A percentile compares a stretch with the other conserved stretches of the same genome.
phyloP scores from a whole-genome alignment of 2,113 vertebrate species.

The Ia io region DNA sequence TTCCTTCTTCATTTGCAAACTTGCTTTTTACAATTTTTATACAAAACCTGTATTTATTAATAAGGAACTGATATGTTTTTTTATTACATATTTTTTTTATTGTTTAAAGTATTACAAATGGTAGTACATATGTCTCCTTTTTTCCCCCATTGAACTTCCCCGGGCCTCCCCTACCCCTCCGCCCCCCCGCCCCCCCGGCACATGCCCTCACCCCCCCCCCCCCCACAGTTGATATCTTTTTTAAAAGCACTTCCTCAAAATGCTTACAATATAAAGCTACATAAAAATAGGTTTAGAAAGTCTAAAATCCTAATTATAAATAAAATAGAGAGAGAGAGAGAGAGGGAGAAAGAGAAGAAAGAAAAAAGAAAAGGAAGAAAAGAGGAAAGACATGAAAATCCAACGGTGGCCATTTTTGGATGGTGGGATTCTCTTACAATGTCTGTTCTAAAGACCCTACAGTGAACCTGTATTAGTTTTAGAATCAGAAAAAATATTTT shows the following conservation, averaged over 20 bases:
- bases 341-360: background rate
- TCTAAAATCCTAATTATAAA: background rate
- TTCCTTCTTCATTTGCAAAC: background rate
- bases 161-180: too few relatives aligned
- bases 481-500: background rate
- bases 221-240: background rate
- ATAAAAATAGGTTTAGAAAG: slow-evolving; percentile 33
- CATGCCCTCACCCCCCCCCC: too few relatives aligned
- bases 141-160: too few relatives aligned
- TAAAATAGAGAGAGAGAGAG: background rate
- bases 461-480: background rate
- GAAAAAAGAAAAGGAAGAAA: background rate
- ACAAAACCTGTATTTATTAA: background rate
- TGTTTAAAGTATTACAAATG: too few relatives aligned
- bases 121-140: too few relatives aligned
- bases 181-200: too few relatives aligned
- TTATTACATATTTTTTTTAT: too few relatives aligned
- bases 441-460: background rate
- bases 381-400: background rate
- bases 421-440: background rate
- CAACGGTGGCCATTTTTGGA: background rate
- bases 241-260: background rate
- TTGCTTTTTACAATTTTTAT: background rate
- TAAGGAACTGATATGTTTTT: background rate
- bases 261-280: background rate